Evolutionary conservation across 2,113 vertebrate genomes (phyloP).

Genomic region (Festucalex cinctus): DNA sequence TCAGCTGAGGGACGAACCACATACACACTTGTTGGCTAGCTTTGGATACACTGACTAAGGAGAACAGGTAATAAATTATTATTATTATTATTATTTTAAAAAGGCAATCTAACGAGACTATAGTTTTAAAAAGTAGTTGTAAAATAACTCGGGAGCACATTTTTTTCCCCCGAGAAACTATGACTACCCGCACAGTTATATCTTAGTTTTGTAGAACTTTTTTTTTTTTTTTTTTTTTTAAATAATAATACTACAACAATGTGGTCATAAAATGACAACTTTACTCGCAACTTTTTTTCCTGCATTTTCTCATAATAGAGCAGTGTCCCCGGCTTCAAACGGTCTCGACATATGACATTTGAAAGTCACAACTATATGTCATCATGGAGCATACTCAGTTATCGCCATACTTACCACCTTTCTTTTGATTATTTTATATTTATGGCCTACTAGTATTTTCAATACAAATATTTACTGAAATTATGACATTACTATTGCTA

Average conservation of each 20-base stretch:
- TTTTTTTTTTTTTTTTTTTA: no score
- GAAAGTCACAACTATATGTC: not conserved
- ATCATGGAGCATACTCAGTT: not conserved
- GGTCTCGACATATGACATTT: not conserved
- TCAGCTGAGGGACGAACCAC: slow-evolving; percentile 15
- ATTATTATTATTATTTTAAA: no score
- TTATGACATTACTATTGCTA: not conserved
- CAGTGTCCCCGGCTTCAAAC: not conserved
- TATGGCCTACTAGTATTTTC: not conserved
- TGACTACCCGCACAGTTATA: no score
- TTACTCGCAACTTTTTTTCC: no score
- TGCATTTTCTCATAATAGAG: not conserved
- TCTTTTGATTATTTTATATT: not conserved
- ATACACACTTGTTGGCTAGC: slow-evolving; percentile 54
- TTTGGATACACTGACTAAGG: slow-evolving; percentile 44
- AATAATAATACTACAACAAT: no score
- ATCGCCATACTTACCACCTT: not conserved
- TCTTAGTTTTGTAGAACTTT: no score
- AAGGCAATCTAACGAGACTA: no score
- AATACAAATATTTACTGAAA: not conserved
- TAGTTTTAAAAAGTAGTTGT: no score
- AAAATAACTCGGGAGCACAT: no score
- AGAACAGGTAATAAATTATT: no score
- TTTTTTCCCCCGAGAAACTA: no score
- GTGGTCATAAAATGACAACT: no score